Percentiles rank a stretch among this genome's conserved stretches.
Conservation (phyloP, 2,797 vertebrate species). For the Enteromius thamalakanensis region DNA sequence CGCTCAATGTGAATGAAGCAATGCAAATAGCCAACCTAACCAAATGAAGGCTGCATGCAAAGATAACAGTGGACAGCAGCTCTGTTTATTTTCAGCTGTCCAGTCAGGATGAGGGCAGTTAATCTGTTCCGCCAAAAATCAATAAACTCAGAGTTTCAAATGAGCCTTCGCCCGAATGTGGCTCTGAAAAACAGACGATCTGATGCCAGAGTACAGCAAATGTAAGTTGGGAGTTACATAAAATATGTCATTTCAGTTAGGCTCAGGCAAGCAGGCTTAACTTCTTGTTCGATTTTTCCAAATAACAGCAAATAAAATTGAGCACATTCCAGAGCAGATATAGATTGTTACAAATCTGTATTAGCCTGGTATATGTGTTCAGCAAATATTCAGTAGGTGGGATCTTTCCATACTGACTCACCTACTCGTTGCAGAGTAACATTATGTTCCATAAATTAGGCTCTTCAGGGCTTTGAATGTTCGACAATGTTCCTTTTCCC, state of each 20-base stretch:
- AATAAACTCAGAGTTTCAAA: constrained; percentile 60
- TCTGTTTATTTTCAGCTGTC: constrained; percentile 47
- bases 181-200: constrained; percentile 26
- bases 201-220: constrained; percentile 45
- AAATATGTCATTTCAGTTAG: neutral
- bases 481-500: neutral
- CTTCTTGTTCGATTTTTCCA: neutral
- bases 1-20: neutral
- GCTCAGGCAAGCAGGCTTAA: neutral
- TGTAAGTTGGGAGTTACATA: neutral
- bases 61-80: constrained; percentile 40
- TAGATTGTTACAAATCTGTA: neutral
- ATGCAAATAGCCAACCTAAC: constrained; percentile 21
- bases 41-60: constrained; percentile 37
- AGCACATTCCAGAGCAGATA: neutral
- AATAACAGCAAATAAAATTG: neutral
- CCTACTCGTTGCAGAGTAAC: constrained; percentile 12
- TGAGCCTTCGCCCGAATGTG: constrained; percentile 48
- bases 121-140: constrained; percentile 56
- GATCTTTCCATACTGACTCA: constrained; percentile 12
- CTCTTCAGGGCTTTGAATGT: constrained; percentile 12
- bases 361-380: neutral
- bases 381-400: constrained; percentile 16
- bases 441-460: constrained; percentile 29
- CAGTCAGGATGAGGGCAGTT: constrained; percentile 54